Base-by-base conservation (phyloP, 37 sponge, comb jelly and placozoan species). In the Diacarnus erythraeanus region DNA sequence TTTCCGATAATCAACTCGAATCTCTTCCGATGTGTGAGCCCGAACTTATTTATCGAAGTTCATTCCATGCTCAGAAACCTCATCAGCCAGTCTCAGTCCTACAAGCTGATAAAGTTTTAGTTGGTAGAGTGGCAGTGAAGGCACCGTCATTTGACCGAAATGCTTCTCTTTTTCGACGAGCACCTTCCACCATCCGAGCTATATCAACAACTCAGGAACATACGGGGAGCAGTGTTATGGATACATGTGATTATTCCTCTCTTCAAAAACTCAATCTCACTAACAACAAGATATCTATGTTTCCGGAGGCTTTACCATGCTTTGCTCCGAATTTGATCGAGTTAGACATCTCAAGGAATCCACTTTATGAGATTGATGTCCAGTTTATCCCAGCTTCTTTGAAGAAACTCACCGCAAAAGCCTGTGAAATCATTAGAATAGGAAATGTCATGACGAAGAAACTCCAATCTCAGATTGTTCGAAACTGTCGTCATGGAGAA, bases 321-420 rank as follows among this genome's bases (percentile, higher is more conserved):
- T 68, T 90, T 30, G 83, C 94, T 42, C 88, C 91, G 9, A 83
- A 80, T 47, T 75, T 94, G 6, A 8, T 29, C 23, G 91, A 94
- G 63, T 70, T 94, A 27, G 74, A 88, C 60, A 38, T 94, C 0
- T 82, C 85, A 1, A 25, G 77, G 67, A 88, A 88, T 60, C 42
- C 81, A 3, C 25, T 25, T 6, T 36, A 85, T 27, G 26, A 60
- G 61, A 74, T 86, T 2, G 91, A 91, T 25, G 31, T 89, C 34
- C 44, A 42, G 4, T 86, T 76, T 42, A 22, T 89, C 0, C 90
- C 90, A 1, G 75, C 51, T 47, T 42, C 59, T 2, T 33, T 91
- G 70, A 71, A 66, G 69, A 86, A 86, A 72, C 69, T 91, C 25
- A 38, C 38, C 2, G 83, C 80, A 27, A 59, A 37, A 26, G 47